Conservation (phyloP, 2,113 vertebrate species). For the Notarius quadriscutis region DNA sequence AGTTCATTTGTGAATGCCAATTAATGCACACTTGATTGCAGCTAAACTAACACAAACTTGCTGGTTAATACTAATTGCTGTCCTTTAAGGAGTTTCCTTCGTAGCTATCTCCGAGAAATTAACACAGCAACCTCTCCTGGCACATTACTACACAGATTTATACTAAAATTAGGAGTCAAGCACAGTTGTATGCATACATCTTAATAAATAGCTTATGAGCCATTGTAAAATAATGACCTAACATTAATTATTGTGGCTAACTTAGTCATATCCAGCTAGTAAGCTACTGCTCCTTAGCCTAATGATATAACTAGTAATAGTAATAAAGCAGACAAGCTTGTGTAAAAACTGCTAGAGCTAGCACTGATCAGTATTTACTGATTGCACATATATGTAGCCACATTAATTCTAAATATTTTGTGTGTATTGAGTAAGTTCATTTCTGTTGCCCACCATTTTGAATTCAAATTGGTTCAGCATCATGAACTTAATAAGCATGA, state of each 20-base stretch:
- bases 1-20: no score
- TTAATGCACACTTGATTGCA: no score
- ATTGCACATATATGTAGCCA: background rate
- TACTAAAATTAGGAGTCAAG: no score
- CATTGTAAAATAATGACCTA: background rate
- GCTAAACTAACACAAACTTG: no score
- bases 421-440: background rate
- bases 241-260: background rate
- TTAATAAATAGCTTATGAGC: background rate
- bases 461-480: background rate
- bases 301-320: no score
- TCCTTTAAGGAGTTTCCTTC: no score
- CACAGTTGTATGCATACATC: no score
- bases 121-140: no score
- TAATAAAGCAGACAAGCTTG: background rate
- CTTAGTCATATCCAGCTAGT: background rate
- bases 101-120: no score
- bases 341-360: background rate
- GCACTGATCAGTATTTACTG: background rate
- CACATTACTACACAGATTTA: no score
- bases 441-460: background rate
- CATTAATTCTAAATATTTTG: background rate
- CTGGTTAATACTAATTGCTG: no score
- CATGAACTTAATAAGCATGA: background rate
- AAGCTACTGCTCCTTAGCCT: no score